phyloP scores from a whole-genome alignment of 35 echinoderm and acorn worm genomes.

The Chiridota heheva region DNA sequence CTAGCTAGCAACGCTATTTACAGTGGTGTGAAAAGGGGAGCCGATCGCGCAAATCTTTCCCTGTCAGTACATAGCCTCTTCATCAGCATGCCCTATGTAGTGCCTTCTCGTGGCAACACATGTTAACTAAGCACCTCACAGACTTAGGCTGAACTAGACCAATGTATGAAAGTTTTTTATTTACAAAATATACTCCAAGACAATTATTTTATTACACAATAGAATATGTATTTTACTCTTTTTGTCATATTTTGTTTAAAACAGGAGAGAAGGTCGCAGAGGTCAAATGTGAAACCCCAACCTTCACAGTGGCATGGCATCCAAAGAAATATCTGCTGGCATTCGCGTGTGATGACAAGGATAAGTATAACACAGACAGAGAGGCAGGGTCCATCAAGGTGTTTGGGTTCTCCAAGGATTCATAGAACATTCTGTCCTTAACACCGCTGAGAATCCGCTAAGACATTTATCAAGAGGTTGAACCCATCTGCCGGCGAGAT shows the following conservation, averaged over 20 bases:
- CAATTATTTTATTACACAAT: neutral
- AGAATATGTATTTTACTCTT: neutral
- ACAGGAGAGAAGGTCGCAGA: conserved; percentile 93
- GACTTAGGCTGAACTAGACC: neutral
- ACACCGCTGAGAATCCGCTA: no score
- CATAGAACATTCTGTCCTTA: conserved; percentile 46
- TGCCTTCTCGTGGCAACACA: neutral
- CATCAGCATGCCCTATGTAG: neutral
- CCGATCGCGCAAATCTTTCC: no score
- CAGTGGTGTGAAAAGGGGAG: no score
- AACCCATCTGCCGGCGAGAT: no score
- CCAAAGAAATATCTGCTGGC: conserved; percentile 86
- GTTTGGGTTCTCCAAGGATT: conserved; percentile 86
- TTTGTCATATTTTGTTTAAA: neutral
- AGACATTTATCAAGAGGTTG: no score
- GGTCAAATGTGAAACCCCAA: conserved; percentile 89
- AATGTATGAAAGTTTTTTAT: neutral
- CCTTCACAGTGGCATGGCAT: conserved; percentile 97
- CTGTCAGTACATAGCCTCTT: no score
- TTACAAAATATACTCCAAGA: neutral
- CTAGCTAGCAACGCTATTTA: no score
- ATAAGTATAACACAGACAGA: conserved; percentile 95
- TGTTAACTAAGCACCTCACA: neutral
- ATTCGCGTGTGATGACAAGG: conserved; percentile 98
- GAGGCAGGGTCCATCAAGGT: conserved; percentile 94